Evolutionary conservation across 1,140 invertebrate species (phyloP), one percentile per base, ranked within the genome.

Genomic region (Brachionus rubens): DNA sequence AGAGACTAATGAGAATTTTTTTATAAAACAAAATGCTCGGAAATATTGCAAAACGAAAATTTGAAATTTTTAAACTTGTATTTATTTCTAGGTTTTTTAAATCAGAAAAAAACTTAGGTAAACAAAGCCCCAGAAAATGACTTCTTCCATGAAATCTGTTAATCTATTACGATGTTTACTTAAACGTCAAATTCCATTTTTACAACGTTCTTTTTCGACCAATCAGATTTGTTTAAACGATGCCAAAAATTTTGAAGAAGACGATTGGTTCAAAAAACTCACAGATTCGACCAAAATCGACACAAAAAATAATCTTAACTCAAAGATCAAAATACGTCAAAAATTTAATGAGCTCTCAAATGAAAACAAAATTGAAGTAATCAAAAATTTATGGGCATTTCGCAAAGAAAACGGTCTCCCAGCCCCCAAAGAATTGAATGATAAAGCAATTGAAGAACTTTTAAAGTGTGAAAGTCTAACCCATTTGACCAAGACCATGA

Each of bases 381-480:
- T 65, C 1, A 21, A 19, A 65, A 41, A 65, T n/a, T 14, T 65
- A 12, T 65, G 59, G 59, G 19, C 28, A 30, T 65, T 65, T 65
- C 40, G 59, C 0, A 36, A 41, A 24, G 59, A 65, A 43, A 65
- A 65, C 7, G 59, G 59, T 40, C 19, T 65, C 7, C 59, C 59
- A 24, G 40, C 26, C 3, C 59, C 59, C 21, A 65, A 65, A 65
- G 36, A 43, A 43, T n/a, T 65, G 24, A 65, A 21, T 43, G 59
- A 46, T 7, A 19, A 65, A 43, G n/a, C 9, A 21, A 26, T 65
- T 12, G 3, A 2, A 1, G 40, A 43, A n/a, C 26, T 72, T 7
- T 14, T 50, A 36, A 54, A 72, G 50, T 72, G 68, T 46, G 68
- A 72, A 50, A 50, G 46, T 30, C 50, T 36, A 50, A 36, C 68